Evolutionary conservation across 2,888 invertebrate species (phyloP), one percentile per base, ranked within the genome.

Genomic region (Ornithoptera priamus): DNA sequence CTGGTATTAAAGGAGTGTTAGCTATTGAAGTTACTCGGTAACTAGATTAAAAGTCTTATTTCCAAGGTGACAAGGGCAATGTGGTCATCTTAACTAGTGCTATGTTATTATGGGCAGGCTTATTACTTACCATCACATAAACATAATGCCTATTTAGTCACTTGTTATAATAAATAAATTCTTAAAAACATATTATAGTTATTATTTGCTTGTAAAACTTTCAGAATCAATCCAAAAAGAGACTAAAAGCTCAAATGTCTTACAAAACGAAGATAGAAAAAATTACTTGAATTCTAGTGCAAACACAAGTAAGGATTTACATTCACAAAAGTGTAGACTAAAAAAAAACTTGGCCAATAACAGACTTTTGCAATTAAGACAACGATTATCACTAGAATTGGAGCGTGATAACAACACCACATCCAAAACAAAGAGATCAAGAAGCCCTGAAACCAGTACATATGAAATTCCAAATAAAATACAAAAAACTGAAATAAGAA

Each of bases 401-500:
- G 65, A 53, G n/a, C 15, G 39, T 39, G 67, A 67, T 3, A 42
- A 57, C 18, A 36, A 30, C 17, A 75, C 74, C 68, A 80, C 81
- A 22, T 79, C 77, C 67, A 72, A 75, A 46, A 68, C 63, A 12
- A 73, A 72, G 36, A 74, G 71, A 66, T 69, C 71, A 20, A 81
- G 75, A 76, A 84, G 78, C 62, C 83, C 83, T 30, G 80, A 78
- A 72, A 67, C 75, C 4, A 72, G 77, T 69, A 77, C 80, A 56
- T 71, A 76, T 7, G 83, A 85, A 67, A 75, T 80, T 2, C 84
- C 82, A 65, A 70, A 72, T 3, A 85, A 64, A 56, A 57, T 6
- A 46, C 66, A 58, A 81, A 77, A 71, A 70, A 70, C 69, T 68
- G 85, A 81, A 68, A 73, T 74, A 65, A 83, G 77, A 76, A 88